Percentiles rank a stretch among this genome's conserved stretches.
phyloP scores from a whole-genome alignment of 1,140 invertebrate genomes.

The Galendromus occidentalis region DNA sequence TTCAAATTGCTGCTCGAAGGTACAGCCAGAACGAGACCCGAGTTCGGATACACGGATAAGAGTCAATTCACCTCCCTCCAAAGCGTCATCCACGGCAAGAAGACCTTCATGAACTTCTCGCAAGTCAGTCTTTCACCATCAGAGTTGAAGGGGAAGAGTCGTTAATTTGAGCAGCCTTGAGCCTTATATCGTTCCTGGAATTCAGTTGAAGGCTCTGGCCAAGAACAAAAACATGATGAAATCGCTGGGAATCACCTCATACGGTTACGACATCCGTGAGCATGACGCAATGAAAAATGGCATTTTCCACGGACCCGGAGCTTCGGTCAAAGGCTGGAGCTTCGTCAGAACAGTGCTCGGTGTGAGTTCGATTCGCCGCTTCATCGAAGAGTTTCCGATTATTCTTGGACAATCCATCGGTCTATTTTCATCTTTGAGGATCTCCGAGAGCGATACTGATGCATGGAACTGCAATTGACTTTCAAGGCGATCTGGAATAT shows the following conservation, averaged over 20 bases:
- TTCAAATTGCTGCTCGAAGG: not conserved
- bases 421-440: no score
- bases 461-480: no score
- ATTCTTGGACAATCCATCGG: no score
- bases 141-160: not conserved
- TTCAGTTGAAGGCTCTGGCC: not conserved
- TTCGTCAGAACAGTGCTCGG: no score
- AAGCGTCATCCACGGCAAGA: not conserved
- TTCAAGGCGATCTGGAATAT: no score
- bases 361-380: no score
- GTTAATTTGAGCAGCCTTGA: not conserved
- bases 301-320: not conserved
- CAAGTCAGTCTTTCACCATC: not conserved
- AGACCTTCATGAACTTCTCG: not conserved
- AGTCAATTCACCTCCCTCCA: not conserved
- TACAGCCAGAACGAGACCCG: not conserved
- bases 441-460: no score
- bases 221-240: not conserved
- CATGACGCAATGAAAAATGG: not conserved
- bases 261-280: not conserved
- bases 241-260: not conserved
- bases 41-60: not conserved
- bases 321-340: no score
- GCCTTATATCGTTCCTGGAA: not conserved
- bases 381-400: no score